phyloP scores from a whole-genome alignment of 1,140 invertebrate genomes.

The Coelopa frigida region DNA sequence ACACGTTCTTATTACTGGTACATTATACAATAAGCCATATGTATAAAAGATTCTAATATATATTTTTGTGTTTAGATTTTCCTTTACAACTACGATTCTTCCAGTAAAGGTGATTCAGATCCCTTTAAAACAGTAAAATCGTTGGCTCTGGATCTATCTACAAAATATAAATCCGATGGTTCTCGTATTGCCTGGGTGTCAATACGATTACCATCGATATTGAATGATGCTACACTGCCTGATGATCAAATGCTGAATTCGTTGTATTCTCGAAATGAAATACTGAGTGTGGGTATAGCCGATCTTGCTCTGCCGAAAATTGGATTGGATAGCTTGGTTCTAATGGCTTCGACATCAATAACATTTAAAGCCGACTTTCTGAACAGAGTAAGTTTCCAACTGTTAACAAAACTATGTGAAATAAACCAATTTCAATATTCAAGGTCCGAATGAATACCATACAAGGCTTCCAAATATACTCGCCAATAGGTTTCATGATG shows the following conservation, averaged over 20 bases:
- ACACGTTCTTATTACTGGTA: conserved; percentile 66
- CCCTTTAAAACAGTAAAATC: conserved; percentile 59
- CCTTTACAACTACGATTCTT: conserved; percentile 51
- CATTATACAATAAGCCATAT: conserved; percentile 22
- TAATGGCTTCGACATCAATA: conserved; percentile 58
- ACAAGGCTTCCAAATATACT: conserved; percentile 68
- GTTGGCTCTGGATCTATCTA: conserved; percentile 53
- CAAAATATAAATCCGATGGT: conserved; percentile 61
- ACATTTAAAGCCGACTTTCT: conserved; percentile 72
- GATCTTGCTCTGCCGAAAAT: conserved; percentile 68
- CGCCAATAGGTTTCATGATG: conserved; percentile 72
- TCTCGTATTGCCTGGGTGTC: conserved; percentile 65
- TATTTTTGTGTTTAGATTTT: conserved; percentile 47
- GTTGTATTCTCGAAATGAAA: conserved; percentile 38
- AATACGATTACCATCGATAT: conserved; percentile 52
- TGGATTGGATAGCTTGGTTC: conserved; percentile 58
- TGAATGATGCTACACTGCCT: conserved; percentile 19
- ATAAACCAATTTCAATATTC: conserved; percentile 20
- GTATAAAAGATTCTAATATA: background rate
- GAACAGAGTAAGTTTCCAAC: conserved; percentile 57
- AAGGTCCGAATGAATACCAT: conserved; percentile 85
- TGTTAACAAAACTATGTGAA: background rate
- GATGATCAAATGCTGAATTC: conserved; percentile 36
- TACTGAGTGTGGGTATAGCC: conserved; percentile 59
- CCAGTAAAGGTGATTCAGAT: conserved; percentile 60